Base-by-base conservation (phyloP, 2,113 vertebrate species). In the Papio anubis region DNA sequence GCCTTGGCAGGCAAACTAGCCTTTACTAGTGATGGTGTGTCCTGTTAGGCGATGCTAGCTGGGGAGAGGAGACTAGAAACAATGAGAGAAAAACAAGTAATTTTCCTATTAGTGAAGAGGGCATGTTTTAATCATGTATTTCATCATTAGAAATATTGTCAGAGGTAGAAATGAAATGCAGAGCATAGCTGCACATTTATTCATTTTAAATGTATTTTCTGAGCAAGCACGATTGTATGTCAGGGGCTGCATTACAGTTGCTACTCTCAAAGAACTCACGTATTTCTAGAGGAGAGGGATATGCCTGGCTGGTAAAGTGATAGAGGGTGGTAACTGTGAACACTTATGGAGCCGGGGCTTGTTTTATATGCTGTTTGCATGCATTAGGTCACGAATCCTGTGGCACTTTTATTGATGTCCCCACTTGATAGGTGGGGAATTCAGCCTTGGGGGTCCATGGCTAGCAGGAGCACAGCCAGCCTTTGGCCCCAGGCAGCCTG, bases 161-260 rank as follows among this genome's bases (percentile, higher is more conserved):
- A 73, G 57, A 55, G 13, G 40, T 11, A 6, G 79, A 76, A 25
- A 76, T 50, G 59, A 64, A 88, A 55, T 2, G 8, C 17, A 57
- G 50, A 32, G 52, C 10, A 11, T 2, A 57, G 57, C 45, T 14
- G 3, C 4, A 12, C 30, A 16, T 72, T 6, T 17, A 0, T 7
- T 3, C 3, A 18, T 30, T 93, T 32, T 35, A 1, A 16, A 10
- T 35, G 4, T 11, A 3, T 52, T 3, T 48, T 86, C 84, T 7
- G 80, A 72, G 57, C 57, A 35, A 20, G 38, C 16, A 1, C 10
- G 25, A 0, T 3, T 6, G 2, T 16, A 0, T 0, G 16, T 8
- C 66, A 6, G 45, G 35, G 10, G 21, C 32, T 6, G 1, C 17
- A 20, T 45, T 57, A 89, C 2, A 14, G 20, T 35, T 61, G 84